phyloP scores from a whole-genome alignment of 1,140 invertebrate species.

The Penaeus japonicus region DNA sequence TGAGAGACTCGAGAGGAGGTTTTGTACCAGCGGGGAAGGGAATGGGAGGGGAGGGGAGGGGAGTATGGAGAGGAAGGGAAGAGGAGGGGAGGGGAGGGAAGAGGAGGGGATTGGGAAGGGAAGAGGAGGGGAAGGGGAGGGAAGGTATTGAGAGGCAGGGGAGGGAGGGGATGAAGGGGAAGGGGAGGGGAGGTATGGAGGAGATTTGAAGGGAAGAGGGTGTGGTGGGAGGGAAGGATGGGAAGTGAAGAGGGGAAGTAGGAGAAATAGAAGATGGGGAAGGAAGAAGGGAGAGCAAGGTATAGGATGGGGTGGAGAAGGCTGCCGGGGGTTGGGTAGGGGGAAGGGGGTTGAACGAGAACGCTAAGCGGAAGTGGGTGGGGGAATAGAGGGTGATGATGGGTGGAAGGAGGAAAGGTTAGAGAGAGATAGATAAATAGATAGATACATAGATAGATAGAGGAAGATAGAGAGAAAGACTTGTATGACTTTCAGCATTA shows the following conservation, averaged over 20 bases:
- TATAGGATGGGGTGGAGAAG: neutral
- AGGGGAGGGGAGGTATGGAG: neutral
- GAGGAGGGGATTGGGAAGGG: neutral
- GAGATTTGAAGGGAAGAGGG: neutral
- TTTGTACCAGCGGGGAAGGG: neutral
- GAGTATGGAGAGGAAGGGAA: neutral
- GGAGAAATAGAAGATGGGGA: neutral
- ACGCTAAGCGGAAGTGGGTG: no score
- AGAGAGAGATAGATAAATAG: no score
- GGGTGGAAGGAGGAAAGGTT: no score
- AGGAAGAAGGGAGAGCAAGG: no score
- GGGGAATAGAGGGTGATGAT: no score
- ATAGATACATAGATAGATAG: no score
- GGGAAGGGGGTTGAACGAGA: no score
- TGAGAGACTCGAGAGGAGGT: no score
- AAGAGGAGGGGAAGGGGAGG: neutral
- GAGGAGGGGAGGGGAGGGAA: neutral
- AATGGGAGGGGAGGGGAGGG: neutral
- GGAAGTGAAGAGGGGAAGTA: neutral
- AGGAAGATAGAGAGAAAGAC: no score
- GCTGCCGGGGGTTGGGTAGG: neutral
- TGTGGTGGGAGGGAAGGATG: neutral
- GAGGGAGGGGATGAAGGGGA: neutral
- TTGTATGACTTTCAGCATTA: no score
- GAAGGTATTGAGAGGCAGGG: neutral